Percentiles rank a stretch among this genome's conserved stretches.
Conservation (phyloP, 1,140 invertebrate genomes). For the Drosophila neocordata region DNA sequence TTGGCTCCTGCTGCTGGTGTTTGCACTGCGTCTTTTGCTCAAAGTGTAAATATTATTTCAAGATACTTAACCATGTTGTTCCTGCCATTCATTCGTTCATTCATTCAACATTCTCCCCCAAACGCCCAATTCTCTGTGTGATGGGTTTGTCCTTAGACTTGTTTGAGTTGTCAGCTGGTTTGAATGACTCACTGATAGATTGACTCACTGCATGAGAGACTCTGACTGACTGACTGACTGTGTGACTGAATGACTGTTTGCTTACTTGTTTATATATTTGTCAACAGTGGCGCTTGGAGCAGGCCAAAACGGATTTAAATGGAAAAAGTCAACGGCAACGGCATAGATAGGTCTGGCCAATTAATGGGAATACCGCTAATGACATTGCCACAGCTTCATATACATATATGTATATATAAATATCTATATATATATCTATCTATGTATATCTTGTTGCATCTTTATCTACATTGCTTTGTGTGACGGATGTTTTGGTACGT, state of each 20-base stretch:
- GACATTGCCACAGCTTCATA: constrained; percentile 37
- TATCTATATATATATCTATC: background rate
- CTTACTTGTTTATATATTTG: constrained; percentile 57
- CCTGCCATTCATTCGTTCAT: constrained; percentile 12
- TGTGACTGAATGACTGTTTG: background rate
- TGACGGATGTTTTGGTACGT: constrained; percentile 1
- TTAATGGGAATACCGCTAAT: constrained; percentile 67
- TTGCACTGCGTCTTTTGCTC: constrained; percentile 70
- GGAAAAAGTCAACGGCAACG: constrained; percentile 47
- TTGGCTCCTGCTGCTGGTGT: constrained; percentile 34
- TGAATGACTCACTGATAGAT: constrained; percentile 73
- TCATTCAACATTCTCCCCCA: background rate
- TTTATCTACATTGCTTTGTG: background rate
- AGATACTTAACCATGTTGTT: constrained; percentile 73
- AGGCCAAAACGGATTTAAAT: constrained; percentile 43
- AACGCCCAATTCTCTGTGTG: constrained; percentile 1
- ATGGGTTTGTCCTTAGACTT: constrained; percentile 61
- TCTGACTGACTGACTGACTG: constrained; percentile 28
- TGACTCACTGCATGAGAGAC: constrained; percentile 61
- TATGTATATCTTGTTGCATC: background rate
- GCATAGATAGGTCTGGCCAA: constrained; percentile 56
- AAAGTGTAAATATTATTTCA: constrained; percentile 79
- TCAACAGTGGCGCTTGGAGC: constrained; percentile 39
- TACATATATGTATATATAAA: too few relatives aligned
- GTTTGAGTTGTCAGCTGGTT: constrained; percentile 69